phyloP scores from a whole-genome alignment of 1,140 invertebrate genomes.

The Drosophila ohnishii region DNA sequence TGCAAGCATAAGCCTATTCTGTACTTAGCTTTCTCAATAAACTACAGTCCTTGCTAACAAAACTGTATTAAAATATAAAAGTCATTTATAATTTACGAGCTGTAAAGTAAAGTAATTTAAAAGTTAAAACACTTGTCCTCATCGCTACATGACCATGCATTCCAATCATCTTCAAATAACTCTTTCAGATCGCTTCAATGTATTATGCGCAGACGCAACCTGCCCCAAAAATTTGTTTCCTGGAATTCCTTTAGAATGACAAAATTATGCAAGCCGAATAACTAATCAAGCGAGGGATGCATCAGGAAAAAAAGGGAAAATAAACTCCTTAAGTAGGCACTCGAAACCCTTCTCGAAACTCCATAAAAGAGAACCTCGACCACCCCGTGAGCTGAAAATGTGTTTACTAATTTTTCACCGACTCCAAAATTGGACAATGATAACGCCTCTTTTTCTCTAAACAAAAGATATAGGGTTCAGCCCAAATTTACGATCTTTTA shows the following conservation, averaged over 20 bases:
- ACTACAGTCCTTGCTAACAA: not conserved
- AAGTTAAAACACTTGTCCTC: constrained; percentile 42
- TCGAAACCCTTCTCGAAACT: constrained; percentile 3
- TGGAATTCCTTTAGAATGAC: constrained; percentile 58
- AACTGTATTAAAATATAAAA: not conserved
- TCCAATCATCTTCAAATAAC: constrained; percentile 16
- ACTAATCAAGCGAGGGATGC: constrained; percentile 57
- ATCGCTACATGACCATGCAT: constrained; percentile 60
- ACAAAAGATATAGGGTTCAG: constrained; percentile 39
- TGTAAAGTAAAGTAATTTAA: constrained; percentile 9
- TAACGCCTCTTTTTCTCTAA: constrained; percentile 28
- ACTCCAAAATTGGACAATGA: constrained; percentile 25
- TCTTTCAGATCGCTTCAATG: constrained; percentile 13
- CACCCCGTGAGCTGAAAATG: constrained; percentile 61
- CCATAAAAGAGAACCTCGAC: constrained; percentile 39
- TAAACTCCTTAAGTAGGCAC: constrained; percentile 39
- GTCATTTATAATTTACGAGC: not conserved
- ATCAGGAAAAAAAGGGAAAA: not conserved
- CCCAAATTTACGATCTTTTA: constrained; percentile 68
- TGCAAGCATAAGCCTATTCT: not conserved
- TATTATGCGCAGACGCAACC: constrained; percentile 72
- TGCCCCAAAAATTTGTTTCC: constrained; percentile 60
- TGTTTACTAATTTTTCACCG: constrained; percentile 65
- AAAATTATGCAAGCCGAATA: constrained; percentile 73
- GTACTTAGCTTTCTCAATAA: not conserved